Percentiles rank a stretch among this genome's conserved stretches.
These are phyloP conservation scores for Hafferia zeledoni DNA, from an alignment of 2,797 vertebrate genomes.

Conservation along the genomic window DNA sequence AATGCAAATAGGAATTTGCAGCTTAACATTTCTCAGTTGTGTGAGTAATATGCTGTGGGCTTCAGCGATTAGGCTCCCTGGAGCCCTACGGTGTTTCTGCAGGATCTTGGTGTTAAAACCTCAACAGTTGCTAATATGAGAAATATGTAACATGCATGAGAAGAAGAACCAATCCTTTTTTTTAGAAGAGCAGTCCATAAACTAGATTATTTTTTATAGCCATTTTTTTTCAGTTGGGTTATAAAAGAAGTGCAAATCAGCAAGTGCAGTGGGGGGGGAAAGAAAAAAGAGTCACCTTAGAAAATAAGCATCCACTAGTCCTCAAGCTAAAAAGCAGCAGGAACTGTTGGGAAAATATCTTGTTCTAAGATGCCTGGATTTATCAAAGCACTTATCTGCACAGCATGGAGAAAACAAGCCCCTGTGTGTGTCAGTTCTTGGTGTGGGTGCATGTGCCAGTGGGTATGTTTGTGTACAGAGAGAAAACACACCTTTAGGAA, in stretches of 20 bases:
- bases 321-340: constrained; percentile 57
- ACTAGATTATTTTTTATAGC: background rate
- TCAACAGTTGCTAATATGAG: background rate
- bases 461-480: background rate
- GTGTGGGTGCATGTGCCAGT: background rate
- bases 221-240: background rate
- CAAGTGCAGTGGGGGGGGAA: background rate
- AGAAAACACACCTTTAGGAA: constrained; percentile 38
- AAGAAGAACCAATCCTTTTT: background rate
- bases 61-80: constrained; percentile 20
- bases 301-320: constrained; percentile 55
- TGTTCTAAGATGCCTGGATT: constrained; percentile 45
- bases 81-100: background rate
- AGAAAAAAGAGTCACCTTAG: constrained; percentile 17
- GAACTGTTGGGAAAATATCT: constrained; percentile 60
- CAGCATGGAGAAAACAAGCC: constrained; percentile 35
- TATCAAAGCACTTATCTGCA: constrained; percentile 58
- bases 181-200: background rate
- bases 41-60: constrained; percentile 44
- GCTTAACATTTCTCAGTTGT: constrained; percentile 45
- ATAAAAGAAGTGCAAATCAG: constrained; percentile 22
- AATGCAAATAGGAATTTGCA: constrained; percentile 53
- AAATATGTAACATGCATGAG: background rate
- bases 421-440: background rate
- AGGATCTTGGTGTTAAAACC: background rate